A percentile compares a stretch with the other conserved stretches of the same genome.
Conservation (phyloP, 2,888 invertebrate species). For the Nysson spinosus region DNA sequence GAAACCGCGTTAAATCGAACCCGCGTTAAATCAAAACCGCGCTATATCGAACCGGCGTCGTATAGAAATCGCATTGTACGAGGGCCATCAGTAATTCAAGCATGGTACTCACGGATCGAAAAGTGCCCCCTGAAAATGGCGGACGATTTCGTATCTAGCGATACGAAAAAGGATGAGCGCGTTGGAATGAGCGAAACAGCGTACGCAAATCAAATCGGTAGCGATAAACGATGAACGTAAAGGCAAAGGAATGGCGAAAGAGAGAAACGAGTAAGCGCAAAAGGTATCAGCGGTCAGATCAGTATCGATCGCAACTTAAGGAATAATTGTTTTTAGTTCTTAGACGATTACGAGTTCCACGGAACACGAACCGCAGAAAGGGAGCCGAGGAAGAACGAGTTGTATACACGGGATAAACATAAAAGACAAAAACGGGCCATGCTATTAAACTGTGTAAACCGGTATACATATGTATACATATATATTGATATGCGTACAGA, state of each 20-base stretch:
- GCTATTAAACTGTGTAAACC: constrained; percentile 13
- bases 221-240: too few species aligned
- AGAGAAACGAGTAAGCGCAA: background rate
- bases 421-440: background rate
- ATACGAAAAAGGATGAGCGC: too few species aligned
- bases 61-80: too few species aligned
- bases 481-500: constrained; percentile 54
- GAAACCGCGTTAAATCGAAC: too few species aligned
- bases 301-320: constrained; percentile 19
- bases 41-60: too few species aligned
- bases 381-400: background rate
- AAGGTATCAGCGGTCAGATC: constrained; percentile 17
- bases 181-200: too few species aligned
- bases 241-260: background rate
- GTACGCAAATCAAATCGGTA: too few species aligned
- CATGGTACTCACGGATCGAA: too few species aligned
- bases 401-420: background rate
- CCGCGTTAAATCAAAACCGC: too few species aligned
- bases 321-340: constrained; percentile 22
- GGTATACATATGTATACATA: constrained; percentile 19
- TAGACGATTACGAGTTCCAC: constrained; percentile 33
- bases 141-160: too few species aligned
- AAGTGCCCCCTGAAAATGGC: too few species aligned
- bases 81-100: too few species aligned
- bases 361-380: constrained; percentile 9